Evolutionary conservation across 2,797 vertebrate species (phyloP).

Genomic region (Anguilla megastoma): DNA sequence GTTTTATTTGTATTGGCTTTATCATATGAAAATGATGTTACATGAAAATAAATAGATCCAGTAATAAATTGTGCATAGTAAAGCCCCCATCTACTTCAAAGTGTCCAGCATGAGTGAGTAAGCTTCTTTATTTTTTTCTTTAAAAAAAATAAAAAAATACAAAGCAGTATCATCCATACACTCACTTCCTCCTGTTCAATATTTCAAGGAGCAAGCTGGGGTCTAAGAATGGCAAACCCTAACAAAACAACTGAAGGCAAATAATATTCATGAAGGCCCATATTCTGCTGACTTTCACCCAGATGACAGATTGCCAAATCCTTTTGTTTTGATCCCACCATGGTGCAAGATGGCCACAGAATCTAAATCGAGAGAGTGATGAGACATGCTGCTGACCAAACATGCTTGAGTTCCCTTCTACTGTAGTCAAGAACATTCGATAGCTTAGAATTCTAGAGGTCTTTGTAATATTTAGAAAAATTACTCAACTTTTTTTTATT

Average conservation of each 20-base stretch:
- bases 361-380: background rate
- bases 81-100: background rate
- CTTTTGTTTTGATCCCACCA: background rate
- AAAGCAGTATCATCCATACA: background rate
- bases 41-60: background rate
- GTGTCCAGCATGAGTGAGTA: no score
- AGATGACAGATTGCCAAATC: background rate
- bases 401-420: background rate
- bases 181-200: background rate
- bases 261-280: background rate
- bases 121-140: no score
- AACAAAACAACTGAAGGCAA: conserved; percentile 6
- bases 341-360: background rate
- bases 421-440: background rate
- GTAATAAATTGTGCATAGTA: conserved; percentile 21
- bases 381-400: conserved; percentile 1
- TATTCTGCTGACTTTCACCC: background rate
- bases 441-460: no score
- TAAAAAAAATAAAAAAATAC: no score
- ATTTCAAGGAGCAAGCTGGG: background rate
- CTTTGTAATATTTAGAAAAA: no score
- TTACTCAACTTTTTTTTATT: no score
- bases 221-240: conserved; percentile 4
- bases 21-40: background rate
- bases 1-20: background rate